Base-by-base conservation (phyloP, 2,113 vertebrate genomes). In the Prionailurus viverrinus region DNA sequence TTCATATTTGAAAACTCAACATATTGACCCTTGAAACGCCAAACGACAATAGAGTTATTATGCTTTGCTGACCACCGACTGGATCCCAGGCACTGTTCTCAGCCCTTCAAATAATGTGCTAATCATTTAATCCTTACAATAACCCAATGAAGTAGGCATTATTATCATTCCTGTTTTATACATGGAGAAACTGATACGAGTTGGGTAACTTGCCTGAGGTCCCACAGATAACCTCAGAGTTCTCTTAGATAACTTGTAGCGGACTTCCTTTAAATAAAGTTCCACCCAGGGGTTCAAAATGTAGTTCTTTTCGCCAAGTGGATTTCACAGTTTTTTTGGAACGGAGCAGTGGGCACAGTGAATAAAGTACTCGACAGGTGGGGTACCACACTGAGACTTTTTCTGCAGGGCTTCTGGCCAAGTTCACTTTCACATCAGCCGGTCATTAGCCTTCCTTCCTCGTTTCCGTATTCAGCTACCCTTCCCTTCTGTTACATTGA, bases 121-220 rank as follows among this genome's bases (percentile, higher is more conserved):
- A 0, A 36, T 89, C 12, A 0, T 55, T 41, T 55, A 41, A 68
- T 51, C 55, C 29, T 73, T 8, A 55, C 65, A 39, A 1, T 36
- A 61, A 71, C 11, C 15, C 1, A 0, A 0, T 2, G 7, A 55
- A 58, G 51, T 25, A 7, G 78, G 39, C 58, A 1, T 53, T 6
- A 6, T 21, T 51, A 3, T 25, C 41, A 29, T 87, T 39, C 29
- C 27, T 14, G 27, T 29, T 66, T 86, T 25, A 16, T 14, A 16
- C 4, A 3, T n/a, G 39, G 81, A 69, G 68, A 48, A 80, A 45
- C 19, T 45, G 73, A 58, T 10, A n/a, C 7, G 27, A 25, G 16
- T 66, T 45, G 61, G 23, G 23, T 15, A 27, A 27, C 16, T n/a
- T 48, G 31, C 51, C 51, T 33, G 19, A 81, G 51, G 5, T 89